Conservation (phyloP, 2,113 vertebrate species). For the Setophaga coronata region DNA sequence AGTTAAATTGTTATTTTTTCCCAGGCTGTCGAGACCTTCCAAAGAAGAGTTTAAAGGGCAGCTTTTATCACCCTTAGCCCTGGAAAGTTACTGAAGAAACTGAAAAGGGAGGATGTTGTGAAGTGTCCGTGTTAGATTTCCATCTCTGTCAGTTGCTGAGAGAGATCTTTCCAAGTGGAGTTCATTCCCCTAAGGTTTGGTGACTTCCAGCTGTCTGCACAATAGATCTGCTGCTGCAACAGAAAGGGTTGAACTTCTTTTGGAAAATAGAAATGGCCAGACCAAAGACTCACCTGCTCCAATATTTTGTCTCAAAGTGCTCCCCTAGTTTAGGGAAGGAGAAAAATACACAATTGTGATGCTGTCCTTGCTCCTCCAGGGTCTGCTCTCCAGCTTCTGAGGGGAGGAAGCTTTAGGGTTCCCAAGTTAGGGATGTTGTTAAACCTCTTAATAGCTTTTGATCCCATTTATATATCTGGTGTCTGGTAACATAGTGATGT, state of each 20-base stretch:
- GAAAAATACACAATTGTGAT: neutral
- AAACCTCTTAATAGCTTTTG: neutral
- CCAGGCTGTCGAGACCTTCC: neutral
- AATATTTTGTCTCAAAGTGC: neutral
- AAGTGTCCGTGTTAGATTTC: neutral
- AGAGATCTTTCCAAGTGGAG: neutral
- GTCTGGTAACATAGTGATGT: neutral
- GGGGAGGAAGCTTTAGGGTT: neutral
- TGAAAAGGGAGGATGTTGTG: neutral
- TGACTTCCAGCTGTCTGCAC: neutral
- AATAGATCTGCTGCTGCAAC: neutral
- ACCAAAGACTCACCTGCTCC: neutral
- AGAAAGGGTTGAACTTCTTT: neutral
- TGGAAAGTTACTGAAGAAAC: neutral
- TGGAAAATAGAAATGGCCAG: neutral
- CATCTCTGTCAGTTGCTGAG: neutral
- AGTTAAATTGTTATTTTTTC: neutral
- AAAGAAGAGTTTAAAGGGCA: neutral
- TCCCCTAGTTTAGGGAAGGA: neutral
- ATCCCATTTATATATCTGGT: neutral
- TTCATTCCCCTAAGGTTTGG: neutral
- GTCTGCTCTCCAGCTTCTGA: fast-evolving
- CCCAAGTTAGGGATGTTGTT: neutral
- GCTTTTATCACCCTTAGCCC: neutral
- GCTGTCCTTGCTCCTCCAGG: neutral